Base-by-base conservation (phyloP, 2,888 invertebrate genomes). In the Antheraea assamensis region DNA sequence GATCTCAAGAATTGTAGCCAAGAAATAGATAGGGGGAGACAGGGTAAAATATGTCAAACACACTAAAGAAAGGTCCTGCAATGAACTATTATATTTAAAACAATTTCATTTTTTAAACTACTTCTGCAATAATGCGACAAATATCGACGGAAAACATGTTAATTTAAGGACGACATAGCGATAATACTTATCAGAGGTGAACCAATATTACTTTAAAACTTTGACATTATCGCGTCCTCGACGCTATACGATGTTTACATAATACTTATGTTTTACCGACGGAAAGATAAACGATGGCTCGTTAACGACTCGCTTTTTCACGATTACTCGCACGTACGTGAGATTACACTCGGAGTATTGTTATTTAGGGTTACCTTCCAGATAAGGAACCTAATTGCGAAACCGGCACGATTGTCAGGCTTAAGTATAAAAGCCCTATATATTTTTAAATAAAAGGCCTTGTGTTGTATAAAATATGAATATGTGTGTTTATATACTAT, bases 191-290 rank as follows among this genome's bases (percentile, higher is more conserved):
- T 31, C 66, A 17, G 27, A 5, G 7, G 31, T 7, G 5, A 66
- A 66, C 31, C 30, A 68, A 35, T 68, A 64, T 21, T 68, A 24
- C 24, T 68, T 68, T 31, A 21, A n/a, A 31, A 35, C 68, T 31
- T 31, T 68, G n/a, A 35, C 35, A 35, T 68, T 68, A 68, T 68
- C 68, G 68, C 35, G 68, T 35, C 35, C 68, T 68, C 35, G n/a
- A 35, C 35, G 35, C 68, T 21, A 31, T 35, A 35, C 21, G 21
- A 68, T 4, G 68, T 68, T 68, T 68, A 68, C 68, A 35, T 68
- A 35, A 68, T 35, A 35, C 68, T 35, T 64, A 35, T 68, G 21
- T 68, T 30, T 35, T 68, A 35, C 10, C n/a, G 68, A 68, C 8
- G 21, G 10, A n/a, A 68, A 35, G 68, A 68, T 68, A 68, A 68